These are phyloP conservation scores for Camelus dromedarius DNA, from an alignment of 2,113 vertebrate species.

Conservation along the genomic window DNA sequence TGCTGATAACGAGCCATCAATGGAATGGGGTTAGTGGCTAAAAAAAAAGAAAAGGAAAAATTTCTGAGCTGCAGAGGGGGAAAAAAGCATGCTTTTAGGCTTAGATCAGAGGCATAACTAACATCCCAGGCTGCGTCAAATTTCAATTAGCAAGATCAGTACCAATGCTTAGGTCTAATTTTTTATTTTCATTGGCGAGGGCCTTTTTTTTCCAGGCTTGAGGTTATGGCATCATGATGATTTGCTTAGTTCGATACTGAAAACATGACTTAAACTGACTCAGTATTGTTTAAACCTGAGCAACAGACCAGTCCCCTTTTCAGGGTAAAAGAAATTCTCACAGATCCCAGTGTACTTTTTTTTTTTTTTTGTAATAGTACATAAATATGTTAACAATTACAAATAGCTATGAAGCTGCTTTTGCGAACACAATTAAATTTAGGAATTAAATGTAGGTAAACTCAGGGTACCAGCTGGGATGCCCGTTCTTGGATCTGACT, in stretches of 20 bases:
- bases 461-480: background rate
- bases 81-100: background rate
- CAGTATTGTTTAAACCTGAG: background rate
- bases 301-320: background rate
- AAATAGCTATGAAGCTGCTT: background rate
- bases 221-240: background rate
- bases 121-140: background rate
- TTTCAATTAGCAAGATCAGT: background rate
- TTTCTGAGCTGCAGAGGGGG: background rate
- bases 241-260: background rate
- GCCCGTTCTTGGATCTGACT: background rate
- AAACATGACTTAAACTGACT: background rate
- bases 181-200: background rate
- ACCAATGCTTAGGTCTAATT: background rate
- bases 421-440: background rate
- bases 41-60: background rate
- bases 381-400: conserved; percentile 17
- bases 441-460: conserved; percentile 34
- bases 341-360: background rate
- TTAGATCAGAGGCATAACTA: background rate
- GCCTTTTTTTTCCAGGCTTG: background rate
- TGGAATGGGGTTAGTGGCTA: background rate
- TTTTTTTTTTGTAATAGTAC: background rate
- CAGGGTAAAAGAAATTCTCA: background rate
- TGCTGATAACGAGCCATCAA: background rate